Evolutionary conservation across 1,140 invertebrate genomes (phyloP).

Genomic region (Aphaenogaster ashmeadi): DNA sequence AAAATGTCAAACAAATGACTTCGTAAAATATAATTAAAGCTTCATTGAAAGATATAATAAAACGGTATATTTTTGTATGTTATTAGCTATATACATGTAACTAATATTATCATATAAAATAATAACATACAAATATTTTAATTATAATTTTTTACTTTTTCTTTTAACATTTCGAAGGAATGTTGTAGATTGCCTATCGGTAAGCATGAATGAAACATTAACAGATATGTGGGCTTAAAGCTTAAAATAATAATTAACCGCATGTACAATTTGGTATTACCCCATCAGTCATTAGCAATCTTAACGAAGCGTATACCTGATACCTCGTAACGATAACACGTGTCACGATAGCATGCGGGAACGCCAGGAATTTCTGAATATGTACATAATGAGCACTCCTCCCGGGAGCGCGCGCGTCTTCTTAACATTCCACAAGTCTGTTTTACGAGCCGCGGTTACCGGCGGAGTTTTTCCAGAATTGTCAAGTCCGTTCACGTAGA

Average conservation of each 20-base stretch:
- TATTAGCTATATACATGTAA: background rate
- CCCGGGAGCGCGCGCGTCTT: constrained; percentile 24
- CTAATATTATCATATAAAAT: background rate
- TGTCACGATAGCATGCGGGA: background rate
- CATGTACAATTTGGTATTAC: background rate
- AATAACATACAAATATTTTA: background rate
- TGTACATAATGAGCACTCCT: constrained; percentile 43
- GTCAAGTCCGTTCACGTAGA: constrained; percentile 79
- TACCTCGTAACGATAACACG: background rate
- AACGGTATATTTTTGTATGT: background rate
- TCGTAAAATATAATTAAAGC: background rate
- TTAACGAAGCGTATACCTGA: background rate
- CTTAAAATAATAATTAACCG: background rate
- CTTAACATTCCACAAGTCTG: constrained; percentile 70
- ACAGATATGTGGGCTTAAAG: background rate
- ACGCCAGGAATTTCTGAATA: constrained; percentile 32
- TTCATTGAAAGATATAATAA: constrained; percentile 7
- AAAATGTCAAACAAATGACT: background rate
- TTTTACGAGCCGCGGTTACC: constrained; percentile 67
- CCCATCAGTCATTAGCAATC: background rate
- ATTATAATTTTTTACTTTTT: background rate
- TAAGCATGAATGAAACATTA: background rate
- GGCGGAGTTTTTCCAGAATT: constrained; percentile 70
- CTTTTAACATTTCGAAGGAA: too few relatives aligned
- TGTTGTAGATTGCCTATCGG: background rate